A percentile compares a stretch with the other conserved stretches of the same genome.
Conservation (phyloP, 2,797 vertebrate species). For the Schizothorax lantsangensis region DNA sequence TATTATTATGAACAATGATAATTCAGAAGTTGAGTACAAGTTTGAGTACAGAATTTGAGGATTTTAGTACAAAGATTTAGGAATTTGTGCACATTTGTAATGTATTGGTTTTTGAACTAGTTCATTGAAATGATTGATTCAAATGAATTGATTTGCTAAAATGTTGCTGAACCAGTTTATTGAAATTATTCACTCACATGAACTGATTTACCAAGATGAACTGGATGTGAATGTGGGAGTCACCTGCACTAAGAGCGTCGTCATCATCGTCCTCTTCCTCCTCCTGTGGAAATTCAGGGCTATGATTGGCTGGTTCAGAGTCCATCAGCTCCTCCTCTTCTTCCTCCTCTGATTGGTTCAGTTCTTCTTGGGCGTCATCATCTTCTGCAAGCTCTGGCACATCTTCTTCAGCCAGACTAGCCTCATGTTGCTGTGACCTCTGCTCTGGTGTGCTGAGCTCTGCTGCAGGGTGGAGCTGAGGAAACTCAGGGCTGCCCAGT, state of each 20-base stretch:
- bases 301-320: constrained; percentile 14
- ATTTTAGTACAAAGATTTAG: neutral
- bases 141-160: neutral
- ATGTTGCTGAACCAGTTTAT: neutral
- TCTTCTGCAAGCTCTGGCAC: constrained; percentile 13
- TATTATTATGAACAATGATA: neutral
- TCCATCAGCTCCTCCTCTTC: constrained; percentile 46
- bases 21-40: too few species aligned
- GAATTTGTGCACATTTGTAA: neutral
- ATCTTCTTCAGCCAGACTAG: constrained; percentile 25
- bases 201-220: neutral
- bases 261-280: constrained; percentile 60
- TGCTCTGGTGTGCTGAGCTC: neutral
- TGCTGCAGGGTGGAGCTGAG: neutral
- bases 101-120: neutral
- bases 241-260: constrained; percentile 63
- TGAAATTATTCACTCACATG: neutral
- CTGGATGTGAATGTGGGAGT: neutral
- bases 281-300: constrained; percentile 50
- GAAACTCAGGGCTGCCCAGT: neutral
- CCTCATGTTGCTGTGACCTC: constrained; percentile 1
- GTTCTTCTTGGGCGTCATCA: neutral
- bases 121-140: neutral
- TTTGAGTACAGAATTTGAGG: neutral
- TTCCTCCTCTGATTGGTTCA: constrained; percentile 48